Evolutionary conservation across 2,113 vertebrate species (phyloP), one percentile per base, ranked within the genome.

Genomic region (Ploceus nigricollis): DNA sequence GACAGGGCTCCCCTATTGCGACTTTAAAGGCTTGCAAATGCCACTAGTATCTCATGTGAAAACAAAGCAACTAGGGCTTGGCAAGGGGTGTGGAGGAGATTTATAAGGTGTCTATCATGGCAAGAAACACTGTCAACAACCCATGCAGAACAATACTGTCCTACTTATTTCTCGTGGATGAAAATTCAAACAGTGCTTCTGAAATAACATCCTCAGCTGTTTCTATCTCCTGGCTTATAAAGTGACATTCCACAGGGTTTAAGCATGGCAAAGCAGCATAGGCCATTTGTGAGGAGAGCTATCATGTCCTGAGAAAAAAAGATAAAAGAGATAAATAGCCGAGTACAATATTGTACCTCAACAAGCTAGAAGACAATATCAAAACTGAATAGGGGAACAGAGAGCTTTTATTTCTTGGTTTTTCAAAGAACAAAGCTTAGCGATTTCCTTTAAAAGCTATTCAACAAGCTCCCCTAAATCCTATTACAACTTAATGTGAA

Each of bases 301-400:
- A 85, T 90, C 88, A 71, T 80, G 68, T 94, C 93, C 89, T 87
- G 72, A 87, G 75, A 89, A 90, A 64, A 95, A 91, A 96, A 89
- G 93, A 96, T 96, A 88, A 96, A 96, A 96, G 54, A 89, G 90
- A 93, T 90, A 94, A 96, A 96, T 91, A 93, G 88, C 88, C 31
- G 10, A 94, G 71, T 90, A 93, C 86, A 83, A 69, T 91, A 94
- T 89, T 95, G 77, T 96, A 94, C 92, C 69, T 93, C 79, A 77
- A 93, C 81, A 90, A 78, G 77, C 80, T 91, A 77, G 95, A 95
- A 87, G 85, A 87, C 91, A 86, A 63, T 82, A 93, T 95, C 77
- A 84, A 57, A 95, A 93, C 57, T 90, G 79, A 94, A 73, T 66
- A 71, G 82, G 96, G 90, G 64, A 85, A 87, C 75, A 40, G 54